These are phyloP conservation scores for Semaprochilodus insignis DNA, from an alignment of 2,797 vertebrate species.

Conservation along the genomic window DNA sequence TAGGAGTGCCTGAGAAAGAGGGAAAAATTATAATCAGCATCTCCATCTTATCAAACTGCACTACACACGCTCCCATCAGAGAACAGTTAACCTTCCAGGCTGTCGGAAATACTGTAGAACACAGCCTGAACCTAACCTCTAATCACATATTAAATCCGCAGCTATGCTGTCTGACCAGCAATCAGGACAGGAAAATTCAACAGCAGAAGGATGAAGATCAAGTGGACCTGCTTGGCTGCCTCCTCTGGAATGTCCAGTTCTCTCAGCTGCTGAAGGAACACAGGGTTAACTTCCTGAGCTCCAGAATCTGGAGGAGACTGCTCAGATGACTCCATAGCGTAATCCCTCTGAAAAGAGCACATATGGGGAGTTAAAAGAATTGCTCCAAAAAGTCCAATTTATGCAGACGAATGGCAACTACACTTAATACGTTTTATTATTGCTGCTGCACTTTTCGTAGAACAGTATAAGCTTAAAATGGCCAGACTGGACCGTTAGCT, in stretches of 20 bases:
- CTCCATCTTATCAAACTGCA: background rate
- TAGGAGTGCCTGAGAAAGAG: slow-evolving; percentile 78
- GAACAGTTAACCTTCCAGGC: background rate
- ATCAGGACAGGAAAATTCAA: background rate
- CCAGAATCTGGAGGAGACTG: slow-evolving; percentile 68
- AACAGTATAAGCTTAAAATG: too few relatives aligned
- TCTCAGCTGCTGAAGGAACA: slow-evolving; percentile 82
- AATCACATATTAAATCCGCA: background rate
- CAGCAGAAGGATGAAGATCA: background rate
- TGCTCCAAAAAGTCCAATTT: background rate
- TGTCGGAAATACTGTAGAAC: background rate
- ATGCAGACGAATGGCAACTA: too few relatives aligned
- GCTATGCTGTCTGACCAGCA: background rate
- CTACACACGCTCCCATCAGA: background rate
- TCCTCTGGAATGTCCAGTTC: slow-evolving; percentile 86
- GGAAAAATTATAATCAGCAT: background rate
- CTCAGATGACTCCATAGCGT: slow-evolving; percentile 78
- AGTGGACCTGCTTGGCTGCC: slow-evolving; percentile 81
- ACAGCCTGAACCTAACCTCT: background rate
- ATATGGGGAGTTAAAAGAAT: background rate
- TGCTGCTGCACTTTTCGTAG: too few relatives aligned
- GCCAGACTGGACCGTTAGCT: too few relatives aligned
- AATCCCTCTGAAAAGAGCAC: background rate
- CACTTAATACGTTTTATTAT: too few relatives aligned
- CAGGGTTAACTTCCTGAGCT: slow-evolving; percentile 79